Base-by-base conservation (phyloP, 2,888 invertebrate species). In the Drosophila emarginata region DNA sequence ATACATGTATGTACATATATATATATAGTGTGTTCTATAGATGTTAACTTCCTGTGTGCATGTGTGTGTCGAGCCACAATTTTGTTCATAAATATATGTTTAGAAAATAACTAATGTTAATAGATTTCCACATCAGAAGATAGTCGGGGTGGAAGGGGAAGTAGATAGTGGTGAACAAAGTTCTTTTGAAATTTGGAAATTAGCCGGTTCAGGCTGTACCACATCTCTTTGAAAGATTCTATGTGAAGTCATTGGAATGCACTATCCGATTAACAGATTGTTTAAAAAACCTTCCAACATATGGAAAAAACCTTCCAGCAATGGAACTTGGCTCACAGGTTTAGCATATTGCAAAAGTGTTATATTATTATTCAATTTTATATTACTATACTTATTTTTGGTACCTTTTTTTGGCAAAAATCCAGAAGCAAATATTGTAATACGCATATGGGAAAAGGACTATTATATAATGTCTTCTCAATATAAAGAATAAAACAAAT, bases 11-110 rank as follows among this genome's bases (percentile, higher is more conserved):
- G 6, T 37, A n/a, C n/a, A 37, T 37, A 45, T 32, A 32, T 32
- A 32, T 32, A 6, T 28, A 28, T 28, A 28, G n/a, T n/a, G n/a
- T 28, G 12, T 12, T 51, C 12, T 51, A 23, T 54, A 12, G 15
- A 36, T 21, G 18, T 18, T n/a, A 62, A 50, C 40, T 61, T 67
- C 62, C 52, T 45, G 28, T 56, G 54, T 4, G 12, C 21, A 53
- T 59, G 26, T 51, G 52, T 14, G 53, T 61, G 61, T 61, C 53
- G 15, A 58, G 58, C 37, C 62, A 45, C 61, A 62, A 71, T 71
- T 59, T 68, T 70, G 37, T 64, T 59, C 64, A 71, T 57, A 14
- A 40, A 40, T 40, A 40, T 40, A 45, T 45, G 15, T 15, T 45
- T 45, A 45, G 40, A 45, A 45, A 45, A 18, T 4, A 45, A 45